phyloP scores from a whole-genome alignment of 1,140 invertebrate genomes.

The Macrosteles quadrilineatus region DNA sequence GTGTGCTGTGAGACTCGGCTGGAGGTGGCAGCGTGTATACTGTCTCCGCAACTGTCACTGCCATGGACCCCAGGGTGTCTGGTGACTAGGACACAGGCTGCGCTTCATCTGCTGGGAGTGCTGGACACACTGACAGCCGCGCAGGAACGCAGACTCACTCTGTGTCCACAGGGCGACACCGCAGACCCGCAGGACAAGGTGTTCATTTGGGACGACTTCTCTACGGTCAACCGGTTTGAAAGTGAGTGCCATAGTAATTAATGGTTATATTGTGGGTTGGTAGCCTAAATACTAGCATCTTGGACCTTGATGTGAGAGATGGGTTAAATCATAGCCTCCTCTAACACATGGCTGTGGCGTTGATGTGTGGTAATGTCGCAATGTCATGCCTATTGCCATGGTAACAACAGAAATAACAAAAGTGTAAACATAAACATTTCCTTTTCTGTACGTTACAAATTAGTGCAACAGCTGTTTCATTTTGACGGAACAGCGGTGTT shows the following conservation, averaged over 20 bases:
- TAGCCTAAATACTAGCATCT: too few relatives aligned
- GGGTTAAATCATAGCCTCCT: too few relatives aligned
- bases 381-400: too few relatives aligned
- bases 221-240: conserved; percentile 87
- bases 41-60: conserved; percentile 78
- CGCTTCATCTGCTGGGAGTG: conserved; percentile 85
- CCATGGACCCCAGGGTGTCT: conserved; percentile 69
- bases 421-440: too few relatives aligned
- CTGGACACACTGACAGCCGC: conserved; percentile 85
- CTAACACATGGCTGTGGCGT: too few relatives aligned
- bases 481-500: too few relatives aligned
- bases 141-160: conserved; percentile 65
- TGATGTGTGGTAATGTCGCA: too few relatives aligned
- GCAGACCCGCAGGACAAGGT: conserved; percentile 42
- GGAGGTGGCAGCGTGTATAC: conserved; percentile 53
- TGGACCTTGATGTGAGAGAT: too few relatives aligned
- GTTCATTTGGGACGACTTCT: conserved; percentile 78
- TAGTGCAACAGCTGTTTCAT: too few relatives aligned
- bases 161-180: conserved; percentile 25
- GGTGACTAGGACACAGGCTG: conserved; percentile 80
- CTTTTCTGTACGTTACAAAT: too few relatives aligned
- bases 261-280: not conserved
- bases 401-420: too few relatives aligned
- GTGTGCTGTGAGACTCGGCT: conserved; percentile 37
- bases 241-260: conserved; percentile 58